Evolutionary conservation across 2,113 vertebrate species (phyloP), one percentile per base, ranked within the genome.

Genomic region (Shinisaurus crocodilurus): DNA sequence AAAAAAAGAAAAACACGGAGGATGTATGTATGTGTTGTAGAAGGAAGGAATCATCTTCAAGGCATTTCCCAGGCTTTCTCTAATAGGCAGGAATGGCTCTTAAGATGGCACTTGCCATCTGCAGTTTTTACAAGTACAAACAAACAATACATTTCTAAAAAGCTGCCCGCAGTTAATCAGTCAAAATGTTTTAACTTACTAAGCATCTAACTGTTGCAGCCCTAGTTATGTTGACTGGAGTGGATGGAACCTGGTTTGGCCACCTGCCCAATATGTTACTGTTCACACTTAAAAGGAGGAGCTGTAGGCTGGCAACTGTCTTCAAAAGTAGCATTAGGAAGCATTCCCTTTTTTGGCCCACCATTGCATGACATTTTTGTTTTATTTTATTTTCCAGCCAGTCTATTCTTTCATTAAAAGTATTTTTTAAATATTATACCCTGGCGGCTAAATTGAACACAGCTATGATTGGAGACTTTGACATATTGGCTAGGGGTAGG

Each of bases 361-460:
- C 10, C 37, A 32, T 65, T 23, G 13, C 6, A 25, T 65, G 50
- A 57, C 10, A 79, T 65, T 86, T 9, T 12, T 34, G 85, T 32
- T 63, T 91, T 29, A 74, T 91, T 94, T 92, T 85, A 87, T 81
- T 67, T 79, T 43, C 69, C 89, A 27, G n/a, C 76, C 37, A 86
- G 63, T 48, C 43, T 87, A n/a, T 23, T 29, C 90, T 90, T 93
- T 50, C 77, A 43, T 77, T 37, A 50, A 2, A 40, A 43, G 72
- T 88, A 87, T 79, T 83, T 18, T 79, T 5, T 29, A 3, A n/a
- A 45, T 45, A 48, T 32, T 48, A 45, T 77, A 45, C 40, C 40
- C 76, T 48, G 27, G 27, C 40, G 12, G 43, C 43, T 79, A 48
- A 23, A 27, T 76, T 79, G 76, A 48, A 27, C 40, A n/a, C n/a